Base-by-base conservation (phyloP, 2,113 vertebrate genomes). In the Pimephales promelas region DNA sequence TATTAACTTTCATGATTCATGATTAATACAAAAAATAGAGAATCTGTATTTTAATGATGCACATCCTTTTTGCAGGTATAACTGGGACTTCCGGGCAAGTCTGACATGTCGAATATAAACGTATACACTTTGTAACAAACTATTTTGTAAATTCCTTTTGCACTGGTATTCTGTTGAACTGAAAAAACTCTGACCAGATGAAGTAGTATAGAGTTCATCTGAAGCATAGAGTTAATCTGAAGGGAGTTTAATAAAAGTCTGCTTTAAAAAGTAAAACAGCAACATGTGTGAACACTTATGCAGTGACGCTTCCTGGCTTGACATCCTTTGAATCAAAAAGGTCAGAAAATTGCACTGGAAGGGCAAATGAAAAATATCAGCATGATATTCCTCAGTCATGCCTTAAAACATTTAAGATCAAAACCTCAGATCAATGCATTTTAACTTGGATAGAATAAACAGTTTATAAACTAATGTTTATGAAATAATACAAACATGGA, bases 301-400 rank as follows among this genome's bases (percentile, higher is more conserved):
- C n/a, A 20, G 24, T 0, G 22, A 61, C 8, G 3, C 40, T 78
- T 61, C 56, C n/a, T 78, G 76, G 22, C 56, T 43, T 61, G 56
- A 78, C 56, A 78, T 45, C 76, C 56, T 61, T 77, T 78, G 13
- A 61, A 78, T 45, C 76, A 78, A 43, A 43, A 78, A 78, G 34
- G 31, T 62, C 36, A 45, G 56, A 78, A 61, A 62, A 78, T 43
- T 61, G 76, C n/a, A 61, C 56, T 28, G 36, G 36, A 61, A 1
- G 6, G 74, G 18, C 74, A 77, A 61, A 78, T 43, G 36, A 61
- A 78, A 61, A 78, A 78, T 26, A 61, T 18, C 56, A 78, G 76
- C n/a, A 61, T 61, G 76, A 78, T 24, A 45, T 71, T 78, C 56
- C 36, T 20, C 14, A 40, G 31, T 26, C 10, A 56, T 59, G 34